These are phyloP conservation scores for Panagrolaimus sp. DNA, from an alignment of 1,140 invertebrate genomes.

Conservation along the genomic window DNA sequence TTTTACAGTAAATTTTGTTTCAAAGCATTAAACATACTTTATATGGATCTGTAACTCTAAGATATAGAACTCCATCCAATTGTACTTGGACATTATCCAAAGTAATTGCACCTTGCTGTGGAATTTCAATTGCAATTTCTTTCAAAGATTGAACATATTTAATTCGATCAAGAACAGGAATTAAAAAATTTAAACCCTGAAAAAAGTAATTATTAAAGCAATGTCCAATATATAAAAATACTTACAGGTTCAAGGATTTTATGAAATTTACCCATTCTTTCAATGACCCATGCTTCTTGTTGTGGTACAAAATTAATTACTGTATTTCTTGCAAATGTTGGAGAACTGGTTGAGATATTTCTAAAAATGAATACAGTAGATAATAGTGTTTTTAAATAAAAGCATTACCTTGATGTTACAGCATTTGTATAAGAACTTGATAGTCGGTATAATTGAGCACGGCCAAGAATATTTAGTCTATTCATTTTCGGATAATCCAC, in stretches of 20 bases:
- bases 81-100: conserved; percentile 76
- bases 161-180: conserved; percentile 85
- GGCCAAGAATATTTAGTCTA: too few relatives aligned
- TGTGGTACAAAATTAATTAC: conserved; percentile 94
- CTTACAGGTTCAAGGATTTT: conserved; percentile 44
- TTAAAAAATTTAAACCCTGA: conserved; percentile 80
- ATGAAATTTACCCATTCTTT: conserved; percentile 77
- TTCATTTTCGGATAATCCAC: too few relatives aligned
- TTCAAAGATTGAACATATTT: conserved; percentile 98
- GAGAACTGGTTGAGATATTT: neutral
- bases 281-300: conserved; percentile 98
- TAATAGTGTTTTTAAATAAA: too few relatives aligned
- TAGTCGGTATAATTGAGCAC: too few relatives aligned
- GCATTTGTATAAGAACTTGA: too few relatives aligned
- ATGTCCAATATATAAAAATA: conserved; percentile 24
- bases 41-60: conserved; percentile 87
- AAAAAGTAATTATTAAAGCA: conserved; percentile 34
- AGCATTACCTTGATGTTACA: too few relatives aligned
- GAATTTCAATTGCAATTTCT: conserved; percentile 98
- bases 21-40: conserved; percentile 61
- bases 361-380: neutral
- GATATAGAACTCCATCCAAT: conserved; percentile 94
- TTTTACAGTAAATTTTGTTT: conserved; percentile 7
- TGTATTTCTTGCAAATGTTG: conserved; percentile 68
- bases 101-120: conserved; percentile 95